Percentiles rank a stretch among this genome's conserved stretches.
Conservation (phyloP, 2,888 invertebrate genomes). For the Amphipyra tragopoginis region DNA sequence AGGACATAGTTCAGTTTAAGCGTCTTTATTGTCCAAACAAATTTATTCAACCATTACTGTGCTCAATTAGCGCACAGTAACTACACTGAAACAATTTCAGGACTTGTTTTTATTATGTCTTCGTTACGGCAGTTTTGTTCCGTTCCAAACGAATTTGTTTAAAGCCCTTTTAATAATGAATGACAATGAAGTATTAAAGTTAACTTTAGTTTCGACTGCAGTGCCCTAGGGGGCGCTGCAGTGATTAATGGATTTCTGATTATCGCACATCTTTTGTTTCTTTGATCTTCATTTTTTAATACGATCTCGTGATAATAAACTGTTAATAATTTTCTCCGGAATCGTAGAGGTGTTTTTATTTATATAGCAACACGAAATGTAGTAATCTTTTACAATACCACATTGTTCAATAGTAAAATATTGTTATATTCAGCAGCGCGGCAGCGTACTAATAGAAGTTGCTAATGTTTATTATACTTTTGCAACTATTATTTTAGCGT, state of each 20-base stretch:
- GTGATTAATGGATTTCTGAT: constrained; percentile 58
- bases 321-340: constrained; percentile 1
- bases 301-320: not conserved
- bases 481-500: constrained; percentile 48
- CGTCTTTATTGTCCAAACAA: constrained; percentile 86
- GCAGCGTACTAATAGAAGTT: constrained; percentile 11
- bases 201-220: constrained; percentile 53
- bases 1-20: constrained; percentile 86
- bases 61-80: constrained; percentile 79
- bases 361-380: too few species aligned
- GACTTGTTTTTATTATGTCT: constrained; percentile 72
- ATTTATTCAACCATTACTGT: constrained; percentile 84
- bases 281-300: constrained; percentile 15
- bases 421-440: too few species aligned
- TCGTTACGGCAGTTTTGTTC: constrained; percentile 64
- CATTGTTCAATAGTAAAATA: not conserved
- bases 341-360: not conserved
- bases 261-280: constrained; percentile 18
- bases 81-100: constrained; percentile 68
- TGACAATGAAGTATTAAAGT: constrained; percentile 58
- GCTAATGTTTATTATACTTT: constrained; percentile 27
- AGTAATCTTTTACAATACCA: too few species aligned
- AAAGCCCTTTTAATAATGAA: constrained; percentile 65
- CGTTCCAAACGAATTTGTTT: constrained; percentile 57
- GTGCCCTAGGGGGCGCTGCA: constrained; percentile 22